Base-by-base conservation (phyloP, 2,797 vertebrate genomes). In the Galagoides demidoff region DNA sequence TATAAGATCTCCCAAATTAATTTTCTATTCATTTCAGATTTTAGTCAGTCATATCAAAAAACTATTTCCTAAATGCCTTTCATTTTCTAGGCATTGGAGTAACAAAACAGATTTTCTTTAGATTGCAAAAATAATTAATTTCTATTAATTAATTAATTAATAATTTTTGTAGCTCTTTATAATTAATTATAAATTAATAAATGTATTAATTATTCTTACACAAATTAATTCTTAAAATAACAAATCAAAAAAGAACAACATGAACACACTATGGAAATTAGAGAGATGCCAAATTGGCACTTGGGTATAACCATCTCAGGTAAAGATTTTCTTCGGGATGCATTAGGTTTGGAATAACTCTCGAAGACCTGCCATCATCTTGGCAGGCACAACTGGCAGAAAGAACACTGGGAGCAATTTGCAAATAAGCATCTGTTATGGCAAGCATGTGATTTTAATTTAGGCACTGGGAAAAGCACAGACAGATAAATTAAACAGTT, bases 381-480 rank as follows among this genome's bases (percentile, higher is more conserved):
- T 85, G 52, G 49, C 78, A 88, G 76, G 63, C 66, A 88, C 61
- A 89, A 49, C 29, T 57, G 43, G 23, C 64, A 93, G 63, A 76
- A 93, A 91, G 83, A 93, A 66, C 49, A 78, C 1, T 11, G 29
- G 14, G 39, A 63, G 23, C 8, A 85, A 91, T 70, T 85, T 85
- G 29, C n/a, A 85, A 96, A 90, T 78, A 93, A 93, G 68, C 52
- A 88, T 92, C 19, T 89, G 7, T 49, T 43, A 91, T 39, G 43
- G 71, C 3, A 25, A 90, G 83, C 55, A 90, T 31, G 6, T 89
- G 91, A 90, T 91, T 94, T 85, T 93, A 90, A 94, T 49, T 81
- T 88, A 76, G 70, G 59, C 87, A 71, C 79, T 76, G 78, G 71
- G 78, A 88, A 96, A 95, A 94, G 29, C 52, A 88, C 43, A 87